These are phyloP conservation scores for Mycetomoellerius zeteki DNA, from an alignment of 1,140 invertebrate genomes.

Conservation along the genomic window DNA sequence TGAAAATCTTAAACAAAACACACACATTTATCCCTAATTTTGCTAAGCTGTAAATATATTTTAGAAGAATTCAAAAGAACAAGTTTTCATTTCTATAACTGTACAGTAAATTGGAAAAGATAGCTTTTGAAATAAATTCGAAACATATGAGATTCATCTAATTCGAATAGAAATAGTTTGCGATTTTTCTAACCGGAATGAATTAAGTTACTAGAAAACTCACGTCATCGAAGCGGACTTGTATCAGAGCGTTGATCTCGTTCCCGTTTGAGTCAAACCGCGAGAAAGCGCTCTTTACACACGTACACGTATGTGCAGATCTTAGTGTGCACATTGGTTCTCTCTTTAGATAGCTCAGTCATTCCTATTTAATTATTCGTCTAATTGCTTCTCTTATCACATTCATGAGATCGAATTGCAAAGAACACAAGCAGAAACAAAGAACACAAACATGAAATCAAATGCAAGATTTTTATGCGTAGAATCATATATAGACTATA, in stretches of 20 bases:
- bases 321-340: not conserved
- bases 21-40: not conserved
- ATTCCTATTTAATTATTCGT: not conserved
- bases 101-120: not conserved
- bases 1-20: not conserved
- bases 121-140: not conserved
- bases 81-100: not conserved
- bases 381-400: not conserved
- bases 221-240: conserved; percentile 53
- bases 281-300: conserved; percentile 57
- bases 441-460: not conserved
- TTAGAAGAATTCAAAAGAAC: not conserved
- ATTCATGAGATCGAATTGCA: not conserved
- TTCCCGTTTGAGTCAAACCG: conserved; percentile 54
- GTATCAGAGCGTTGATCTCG: conserved; percentile 55
- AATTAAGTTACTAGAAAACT: conserved; percentile 31
- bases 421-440: not conserved
- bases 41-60: not conserved
- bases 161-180: conserved; percentile 16
- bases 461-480: not conserved
- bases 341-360: not conserved
- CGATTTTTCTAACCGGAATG: conserved; percentile 32
- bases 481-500: conserved; percentile 1
- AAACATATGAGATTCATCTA: not conserved
- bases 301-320: not conserved